Percentiles rank a stretch among this genome's conserved stretches.
phyloP scores from a whole-genome alignment of 2,113 vertebrate genomes.

The Bostrychus sinensis region DNA sequence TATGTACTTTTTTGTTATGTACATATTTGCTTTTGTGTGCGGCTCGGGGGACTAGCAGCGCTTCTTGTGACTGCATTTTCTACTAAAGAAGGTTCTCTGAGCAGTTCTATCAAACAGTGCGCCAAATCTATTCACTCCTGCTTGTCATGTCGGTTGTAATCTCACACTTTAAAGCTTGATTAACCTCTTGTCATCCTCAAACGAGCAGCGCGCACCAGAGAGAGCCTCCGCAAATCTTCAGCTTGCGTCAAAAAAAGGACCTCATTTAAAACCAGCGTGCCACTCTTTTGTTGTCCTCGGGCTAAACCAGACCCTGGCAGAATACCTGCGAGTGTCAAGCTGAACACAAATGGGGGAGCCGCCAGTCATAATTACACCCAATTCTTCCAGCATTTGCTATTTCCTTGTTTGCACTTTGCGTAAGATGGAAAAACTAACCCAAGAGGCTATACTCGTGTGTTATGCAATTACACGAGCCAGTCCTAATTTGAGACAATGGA shows the following conservation, averaged over 20 bases:
- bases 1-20: constrained; percentile 18
- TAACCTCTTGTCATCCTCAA: constrained; percentile 69
- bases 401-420: constrained; percentile 72
- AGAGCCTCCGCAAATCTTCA: constrained; percentile 42
- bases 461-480: constrained; percentile 70
- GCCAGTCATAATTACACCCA: constrained; percentile 74
- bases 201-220: constrained; percentile 48
- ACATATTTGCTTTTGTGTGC: constrained; percentile 21
- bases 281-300: constrained; percentile 51
- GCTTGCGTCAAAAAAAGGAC: constrained; percentile 46
- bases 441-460: constrained; percentile 60
- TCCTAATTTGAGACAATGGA: constrained; percentile 58
- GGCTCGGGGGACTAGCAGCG: background rate
- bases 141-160: constrained; percentile 70
- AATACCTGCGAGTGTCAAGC: constrained; percentile 54
- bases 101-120: constrained; percentile 43
- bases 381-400: constrained; percentile 70
- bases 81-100: constrained; percentile 22
- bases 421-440: constrained; percentile 68
- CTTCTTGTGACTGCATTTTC: constrained; percentile 28
- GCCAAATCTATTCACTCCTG: constrained; percentile 61
- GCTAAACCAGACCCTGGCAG: constrained; percentile 55
- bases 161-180: constrained; percentile 74
- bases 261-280: constrained; percentile 59
- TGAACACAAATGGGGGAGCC: constrained; percentile 53